phyloP scores from a whole-genome alignment of 2,113 vertebrate genomes.

The Colossoma macropomum region DNA sequence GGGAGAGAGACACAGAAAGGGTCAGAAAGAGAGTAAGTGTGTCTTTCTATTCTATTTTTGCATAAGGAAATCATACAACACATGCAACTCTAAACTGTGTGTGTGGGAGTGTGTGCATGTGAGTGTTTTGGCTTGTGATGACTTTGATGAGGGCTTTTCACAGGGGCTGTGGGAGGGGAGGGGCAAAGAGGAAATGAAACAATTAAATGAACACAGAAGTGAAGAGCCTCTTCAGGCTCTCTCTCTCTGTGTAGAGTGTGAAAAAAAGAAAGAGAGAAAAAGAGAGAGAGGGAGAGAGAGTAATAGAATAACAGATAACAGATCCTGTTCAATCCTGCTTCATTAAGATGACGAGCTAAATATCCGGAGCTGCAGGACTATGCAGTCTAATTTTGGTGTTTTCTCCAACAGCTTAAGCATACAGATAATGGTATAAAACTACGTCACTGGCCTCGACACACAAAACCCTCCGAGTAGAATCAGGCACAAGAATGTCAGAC shows the following conservation, averaged over 20 bases:
- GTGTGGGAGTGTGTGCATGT: neutral
- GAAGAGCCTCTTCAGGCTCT: slow-evolving; percentile 61
- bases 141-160: slow-evolving; percentile 58
- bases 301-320: neutral
- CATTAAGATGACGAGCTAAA: neutral
- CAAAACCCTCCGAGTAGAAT: neutral
- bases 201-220: slow-evolving; percentile 66
- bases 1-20: no score
- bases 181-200: slow-evolving; percentile 66
- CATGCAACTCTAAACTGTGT: neutral
- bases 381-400: neutral
- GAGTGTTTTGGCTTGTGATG: slow-evolving; percentile 15
- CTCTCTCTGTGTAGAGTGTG: no score
- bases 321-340: neutral
- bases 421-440: neutral
- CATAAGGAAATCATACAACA: neutral
- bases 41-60: neutral
- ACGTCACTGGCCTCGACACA: neutral
- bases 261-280: slow-evolving; percentile 37
- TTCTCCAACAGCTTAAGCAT: neutral
- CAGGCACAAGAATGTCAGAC: neutral
- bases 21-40: no score
- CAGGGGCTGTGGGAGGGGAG: slow-evolving; percentile 43
- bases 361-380: neutral
- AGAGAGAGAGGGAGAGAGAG: neutral